phyloP scores from a whole-genome alignment of 2,797 vertebrate species.

The Xerus rutilus region DNA sequence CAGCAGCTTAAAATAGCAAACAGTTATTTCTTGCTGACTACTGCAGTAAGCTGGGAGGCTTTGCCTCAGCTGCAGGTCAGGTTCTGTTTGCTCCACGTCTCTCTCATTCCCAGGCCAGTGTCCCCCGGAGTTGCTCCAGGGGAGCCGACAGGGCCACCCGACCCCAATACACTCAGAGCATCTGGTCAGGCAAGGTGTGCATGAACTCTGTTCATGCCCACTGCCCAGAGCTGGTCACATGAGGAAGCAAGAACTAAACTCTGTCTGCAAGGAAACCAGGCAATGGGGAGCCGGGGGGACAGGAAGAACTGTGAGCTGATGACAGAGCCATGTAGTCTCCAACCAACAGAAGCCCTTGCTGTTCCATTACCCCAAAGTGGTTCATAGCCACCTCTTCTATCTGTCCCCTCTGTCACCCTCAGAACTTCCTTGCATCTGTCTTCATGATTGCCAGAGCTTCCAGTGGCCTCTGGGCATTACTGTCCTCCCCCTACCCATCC shows the following conservation, averaged over 20 bases:
- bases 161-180: not conserved
- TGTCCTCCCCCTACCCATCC: not conserved
- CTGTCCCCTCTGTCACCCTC: not conserved
- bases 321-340: accelerated
- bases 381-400: too few species aligned
- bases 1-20: not conserved
- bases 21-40: not conserved
- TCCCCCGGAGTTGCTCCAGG: not conserved
- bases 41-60: not conserved
- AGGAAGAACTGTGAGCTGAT: not conserved
- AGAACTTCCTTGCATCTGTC: not conserved
- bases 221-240: not conserved
- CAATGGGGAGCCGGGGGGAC: accelerated
- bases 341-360: accelerated
- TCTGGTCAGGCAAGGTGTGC: accelerated
- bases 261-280: not conserved
- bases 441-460: accelerated
- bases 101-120: not conserved
- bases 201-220: not conserved
- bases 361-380: accelerated
- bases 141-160: not conserved
- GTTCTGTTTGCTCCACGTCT: not conserved
- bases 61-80: not conserved
- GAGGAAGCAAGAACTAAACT: not conserved
- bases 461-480: not conserved